These are phyloP conservation scores for Equus przewalskii DNA, from an alignment of 2,113 vertebrate species.

Conservation along the genomic window DNA sequence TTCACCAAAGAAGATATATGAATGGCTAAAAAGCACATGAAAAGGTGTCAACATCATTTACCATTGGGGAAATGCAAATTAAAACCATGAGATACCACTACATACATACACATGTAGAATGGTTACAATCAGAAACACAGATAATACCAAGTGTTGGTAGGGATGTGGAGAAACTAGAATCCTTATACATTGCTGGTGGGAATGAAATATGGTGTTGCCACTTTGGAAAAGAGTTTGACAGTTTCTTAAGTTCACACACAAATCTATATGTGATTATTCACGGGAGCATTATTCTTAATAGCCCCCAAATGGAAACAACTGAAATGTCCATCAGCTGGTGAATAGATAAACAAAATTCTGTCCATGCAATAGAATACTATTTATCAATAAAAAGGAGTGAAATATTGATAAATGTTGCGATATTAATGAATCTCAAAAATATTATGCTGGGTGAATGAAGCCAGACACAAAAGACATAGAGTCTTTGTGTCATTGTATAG, in stretches of 20 bases:
- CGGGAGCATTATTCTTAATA: background rate
- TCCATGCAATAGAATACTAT: background rate
- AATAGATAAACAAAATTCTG: background rate
- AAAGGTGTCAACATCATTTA: background rate
- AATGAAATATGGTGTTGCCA: background rate
- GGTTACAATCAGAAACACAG: background rate
- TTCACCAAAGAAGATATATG: background rate
- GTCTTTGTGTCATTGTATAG: background rate
- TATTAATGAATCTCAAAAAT: background rate
- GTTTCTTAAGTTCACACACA: background rate
- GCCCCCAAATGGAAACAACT: background rate
- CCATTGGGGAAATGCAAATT: background rate
- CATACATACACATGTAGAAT: background rate
- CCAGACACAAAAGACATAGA: background rate
- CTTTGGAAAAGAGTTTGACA: background rate
- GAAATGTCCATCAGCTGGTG: background rate
- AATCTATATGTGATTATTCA: background rate
- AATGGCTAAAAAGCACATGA: background rate
- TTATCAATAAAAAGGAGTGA: background rate
- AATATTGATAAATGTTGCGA: background rate
- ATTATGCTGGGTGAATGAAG: background rate
- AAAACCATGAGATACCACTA: background rate
- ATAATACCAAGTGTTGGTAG: background rate
- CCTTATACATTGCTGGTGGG: background rate
- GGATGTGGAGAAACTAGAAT: background rate